Percentiles rank a stretch among this genome's conserved stretches.
These are phyloP conservation scores for Drosophila mercatorum DNA, from an alignment of 2,888 invertebrate genomes.

Conservation along the genomic window DNA sequence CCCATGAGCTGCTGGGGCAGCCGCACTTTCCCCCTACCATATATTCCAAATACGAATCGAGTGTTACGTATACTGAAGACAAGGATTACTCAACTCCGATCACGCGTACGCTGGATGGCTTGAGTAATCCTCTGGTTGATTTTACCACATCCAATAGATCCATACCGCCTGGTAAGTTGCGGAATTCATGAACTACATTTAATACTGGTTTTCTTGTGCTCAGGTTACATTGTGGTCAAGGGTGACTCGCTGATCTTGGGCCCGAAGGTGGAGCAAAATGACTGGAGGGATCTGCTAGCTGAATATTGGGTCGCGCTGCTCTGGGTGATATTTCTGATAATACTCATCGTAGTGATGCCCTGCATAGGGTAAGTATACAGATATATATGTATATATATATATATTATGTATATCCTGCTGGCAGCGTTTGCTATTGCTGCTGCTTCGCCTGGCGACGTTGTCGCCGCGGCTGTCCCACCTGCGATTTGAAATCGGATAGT, in stretches of 20 bases:
- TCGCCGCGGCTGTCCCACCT: slow-evolving; percentile 88
- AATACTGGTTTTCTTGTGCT: background rate
- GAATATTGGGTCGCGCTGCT: slow-evolving; percentile 86
- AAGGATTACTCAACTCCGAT: slow-evolving; percentile 2
- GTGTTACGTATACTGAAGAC: slow-evolving; percentile 30
- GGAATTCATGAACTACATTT: no score
- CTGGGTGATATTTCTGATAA: slow-evolving; percentile 86
- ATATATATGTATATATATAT: background rate
- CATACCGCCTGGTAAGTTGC: slow-evolving; percentile 56
- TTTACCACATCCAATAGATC: slow-evolving; percentile 19
- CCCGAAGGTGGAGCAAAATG: slow-evolving; percentile 81
- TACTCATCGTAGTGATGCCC: slow-evolving; percentile 91
- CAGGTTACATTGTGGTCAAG: slow-evolving; percentile 81
- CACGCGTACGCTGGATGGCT: slow-evolving; percentile 39
- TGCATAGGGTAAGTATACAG: slow-evolving; percentile 85
- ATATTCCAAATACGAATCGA: slow-evolving; percentile 37
- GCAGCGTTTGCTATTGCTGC: slow-evolving; percentile 85
- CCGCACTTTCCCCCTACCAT: slow-evolving; percentile 42
- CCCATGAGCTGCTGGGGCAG: slow-evolving; percentile 43
- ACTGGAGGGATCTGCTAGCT: slow-evolving; percentile 85
- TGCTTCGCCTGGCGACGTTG: slow-evolving; percentile 95
- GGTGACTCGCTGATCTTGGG: slow-evolving; percentile 71
- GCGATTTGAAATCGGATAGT: slow-evolving; percentile 90
- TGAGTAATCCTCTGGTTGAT: slow-evolving; percentile 47
- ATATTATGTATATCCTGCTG: background rate